A percentile compares a stretch with the other conserved stretches of the same genome.
Evolutionary conservation across 2,888 invertebrate genomes (phyloP).

Genomic region (Hecatera dysodea): DNA sequence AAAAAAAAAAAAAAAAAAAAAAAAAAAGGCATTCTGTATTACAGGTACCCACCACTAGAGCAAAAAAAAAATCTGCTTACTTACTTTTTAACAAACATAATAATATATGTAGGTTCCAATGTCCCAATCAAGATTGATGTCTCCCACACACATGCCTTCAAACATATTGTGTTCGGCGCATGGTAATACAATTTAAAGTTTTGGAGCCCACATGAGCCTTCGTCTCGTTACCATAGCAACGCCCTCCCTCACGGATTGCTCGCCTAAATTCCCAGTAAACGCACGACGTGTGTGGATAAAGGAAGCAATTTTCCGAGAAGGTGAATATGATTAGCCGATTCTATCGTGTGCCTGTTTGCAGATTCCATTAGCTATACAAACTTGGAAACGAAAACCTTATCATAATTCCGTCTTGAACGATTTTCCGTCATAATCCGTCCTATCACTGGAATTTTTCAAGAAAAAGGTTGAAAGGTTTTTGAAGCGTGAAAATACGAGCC

Average conservation of each 20-base stretch:
- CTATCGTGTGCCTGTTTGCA: slow-evolving; percentile 71
- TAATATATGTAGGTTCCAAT: background rate
- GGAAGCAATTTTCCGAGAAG: slow-evolving; percentile 88
- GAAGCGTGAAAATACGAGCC: slow-evolving; percentile 5
- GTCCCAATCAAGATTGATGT: slow-evolving; percentile 74
- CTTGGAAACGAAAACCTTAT: slow-evolving; percentile 65
- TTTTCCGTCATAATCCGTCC: slow-evolving; percentile 42
- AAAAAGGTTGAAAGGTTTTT: slow-evolving; percentile 17
- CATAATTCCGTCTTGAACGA: slow-evolving; percentile 58
- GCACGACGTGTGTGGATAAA: slow-evolving; percentile 85
- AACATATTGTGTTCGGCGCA: slow-evolving; percentile 82
- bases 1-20: no score
- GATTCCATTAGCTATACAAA: slow-evolving; percentile 78
- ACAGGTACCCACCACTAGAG: no score
- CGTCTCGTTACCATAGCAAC: slow-evolving; percentile 87
- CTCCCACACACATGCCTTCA: slow-evolving; percentile 69
- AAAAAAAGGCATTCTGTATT: no score
- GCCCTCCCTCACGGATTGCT: slow-evolving; percentile 79
- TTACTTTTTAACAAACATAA: slow-evolving; percentile 7
- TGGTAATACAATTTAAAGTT: slow-evolving; percentile 90
- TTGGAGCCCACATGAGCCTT: slow-evolving; percentile 88
- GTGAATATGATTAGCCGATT: slow-evolving; percentile 89
- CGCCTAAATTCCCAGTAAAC: slow-evolving; percentile 86
- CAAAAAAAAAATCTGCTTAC: no score
- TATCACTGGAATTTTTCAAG: slow-evolving; percentile 14